These are phyloP conservation scores for Nasonia longicornis DNA, from an alignment of 1,140 invertebrate species.

Conservation along the genomic window DNA sequence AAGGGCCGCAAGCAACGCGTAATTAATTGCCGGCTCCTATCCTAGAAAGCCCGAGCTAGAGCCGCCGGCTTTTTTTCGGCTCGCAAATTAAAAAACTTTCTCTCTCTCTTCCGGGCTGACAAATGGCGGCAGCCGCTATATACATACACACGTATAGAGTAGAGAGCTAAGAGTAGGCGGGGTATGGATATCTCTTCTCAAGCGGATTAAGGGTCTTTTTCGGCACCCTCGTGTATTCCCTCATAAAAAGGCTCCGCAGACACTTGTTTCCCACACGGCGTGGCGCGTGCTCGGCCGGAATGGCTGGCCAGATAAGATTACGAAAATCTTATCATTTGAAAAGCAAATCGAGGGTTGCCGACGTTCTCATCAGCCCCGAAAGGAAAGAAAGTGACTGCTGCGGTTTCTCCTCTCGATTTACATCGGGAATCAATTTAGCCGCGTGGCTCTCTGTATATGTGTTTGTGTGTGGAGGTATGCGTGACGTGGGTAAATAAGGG, in stretches of 20 bases:
- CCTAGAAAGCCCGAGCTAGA: background rate
- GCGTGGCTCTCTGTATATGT: too few relatives aligned
- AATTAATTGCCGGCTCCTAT: slow-evolving; percentile 18
- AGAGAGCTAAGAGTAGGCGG: background rate
- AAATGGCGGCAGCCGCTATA: slow-evolving; percentile 3
- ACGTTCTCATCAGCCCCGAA: background rate
- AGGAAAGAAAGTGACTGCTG: background rate
- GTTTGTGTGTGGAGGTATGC: background rate
- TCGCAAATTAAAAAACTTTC: slow-evolving; percentile 35
- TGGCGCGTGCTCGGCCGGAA: background rate
- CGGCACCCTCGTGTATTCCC: background rate
- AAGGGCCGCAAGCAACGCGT: background rate
- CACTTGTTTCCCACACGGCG: slow-evolving; percentile 36
- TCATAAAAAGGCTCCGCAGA: slow-evolving; percentile 25
- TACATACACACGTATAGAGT: background rate
- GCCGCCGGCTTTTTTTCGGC: background rate
- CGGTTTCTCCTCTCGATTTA: background rate
- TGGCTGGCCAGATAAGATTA: slow-evolving; percentile 39
- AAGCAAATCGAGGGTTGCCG: slow-evolving; percentile 29
- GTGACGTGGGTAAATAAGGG: background rate
- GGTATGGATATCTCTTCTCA: background rate
- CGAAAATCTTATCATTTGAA: slow-evolving; percentile 43
- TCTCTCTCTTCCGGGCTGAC: background rate
- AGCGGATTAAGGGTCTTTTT: slow-evolving; percentile 5
- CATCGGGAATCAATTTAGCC: background rate